A percentile compares a stretch with the other conserved stretches of the same genome.
These are phyloP conservation scores for Mesochorus sp. DNA, from an alignment of 2,888 invertebrate genomes.

Conservation along the genomic window DNA sequence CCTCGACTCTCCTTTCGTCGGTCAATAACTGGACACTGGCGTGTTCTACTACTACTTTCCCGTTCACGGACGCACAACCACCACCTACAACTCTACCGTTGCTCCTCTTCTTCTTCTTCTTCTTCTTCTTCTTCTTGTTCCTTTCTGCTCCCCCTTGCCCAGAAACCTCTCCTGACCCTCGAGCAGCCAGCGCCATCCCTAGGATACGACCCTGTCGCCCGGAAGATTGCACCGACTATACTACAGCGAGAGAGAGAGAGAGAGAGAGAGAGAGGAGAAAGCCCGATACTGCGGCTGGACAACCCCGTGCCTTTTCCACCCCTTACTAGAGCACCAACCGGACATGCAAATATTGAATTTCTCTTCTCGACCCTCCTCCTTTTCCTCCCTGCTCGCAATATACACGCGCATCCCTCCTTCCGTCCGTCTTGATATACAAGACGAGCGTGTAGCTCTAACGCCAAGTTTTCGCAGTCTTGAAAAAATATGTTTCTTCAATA, in stretches of 20 bases:
- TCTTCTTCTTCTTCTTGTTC: conserved; percentile 36
- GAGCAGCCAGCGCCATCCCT: conserved; percentile 44
- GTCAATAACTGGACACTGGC: conserved; percentile 81
- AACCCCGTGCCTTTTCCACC: conserved; percentile 42
- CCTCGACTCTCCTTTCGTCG: conserved; percentile 73
- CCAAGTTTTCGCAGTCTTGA: conserved; percentile 37
- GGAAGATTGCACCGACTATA: conserved; percentile 64
- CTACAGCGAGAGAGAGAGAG: conserved; percentile 16
- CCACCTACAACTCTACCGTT: conserved; percentile 41
- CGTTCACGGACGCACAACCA: conserved; percentile 41
- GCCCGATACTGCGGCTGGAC: conserved; percentile 51
- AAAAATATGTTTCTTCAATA: conserved; percentile 25
- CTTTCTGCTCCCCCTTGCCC: conserved; percentile 47
- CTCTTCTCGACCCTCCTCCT: conserved; percentile 55
- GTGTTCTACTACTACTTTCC: conserved; percentile 63
- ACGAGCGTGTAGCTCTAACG: conserved; percentile 41
- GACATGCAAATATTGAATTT: conserved; percentile 76
- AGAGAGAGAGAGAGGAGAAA: conserved; percentile 25
- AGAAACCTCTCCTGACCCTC: conserved; percentile 53
- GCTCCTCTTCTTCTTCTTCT: conserved; percentile 23
- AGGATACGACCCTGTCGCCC: conserved; percentile 64
- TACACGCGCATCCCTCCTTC: conserved; percentile 30
- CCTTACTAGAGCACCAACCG: conserved; percentile 55
- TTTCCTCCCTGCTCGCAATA: conserved; percentile 20
- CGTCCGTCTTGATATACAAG: conserved; percentile 13